phyloP scores from a whole-genome alignment of 2,797 vertebrate species.

The Tragopan temminckii region DNA sequence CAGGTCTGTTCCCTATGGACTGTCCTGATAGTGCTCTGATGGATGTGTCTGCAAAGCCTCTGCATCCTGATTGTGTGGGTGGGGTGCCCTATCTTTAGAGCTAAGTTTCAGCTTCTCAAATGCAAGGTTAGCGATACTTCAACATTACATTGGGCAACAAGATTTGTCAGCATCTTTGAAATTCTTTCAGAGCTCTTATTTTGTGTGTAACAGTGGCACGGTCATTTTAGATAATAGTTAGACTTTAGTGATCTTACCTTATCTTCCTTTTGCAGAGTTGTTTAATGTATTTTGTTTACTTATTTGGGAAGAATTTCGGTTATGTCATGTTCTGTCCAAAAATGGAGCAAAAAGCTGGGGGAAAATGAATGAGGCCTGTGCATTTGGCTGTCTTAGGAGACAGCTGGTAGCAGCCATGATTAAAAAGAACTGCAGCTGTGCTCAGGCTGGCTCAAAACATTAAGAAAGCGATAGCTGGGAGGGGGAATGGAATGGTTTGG shows the following conservation, averaged over 20 bases:
- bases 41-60: not conserved
- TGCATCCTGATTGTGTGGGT: conserved; percentile 32
- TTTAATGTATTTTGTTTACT: not conserved
- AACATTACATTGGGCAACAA: not conserved
- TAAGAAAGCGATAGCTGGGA: conserved; percentile 1
- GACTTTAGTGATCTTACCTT: not conserved
- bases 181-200: not conserved
- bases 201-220: not conserved
- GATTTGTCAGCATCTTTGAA: not conserved
- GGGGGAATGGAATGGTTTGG: not conserved
- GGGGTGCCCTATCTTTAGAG: conserved; percentile 17
- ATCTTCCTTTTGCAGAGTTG: not conserved
- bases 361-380: not conserved
- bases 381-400: not conserved
- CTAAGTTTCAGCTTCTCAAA: not conserved
- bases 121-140: not conserved
- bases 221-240: not conserved
- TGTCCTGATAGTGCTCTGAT: not conserved
- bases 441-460: not conserved
- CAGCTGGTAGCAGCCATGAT: conserved; percentile 18
- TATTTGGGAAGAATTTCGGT: not conserved
- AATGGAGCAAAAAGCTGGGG: not conserved
- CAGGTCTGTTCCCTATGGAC: not conserved
- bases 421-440: conserved; percentile 45
- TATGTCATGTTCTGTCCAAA: not conserved